Evolutionary conservation across 2,797 vertebrate species (phyloP).

Genomic region (Muraenolepis orangiensis): DNA sequence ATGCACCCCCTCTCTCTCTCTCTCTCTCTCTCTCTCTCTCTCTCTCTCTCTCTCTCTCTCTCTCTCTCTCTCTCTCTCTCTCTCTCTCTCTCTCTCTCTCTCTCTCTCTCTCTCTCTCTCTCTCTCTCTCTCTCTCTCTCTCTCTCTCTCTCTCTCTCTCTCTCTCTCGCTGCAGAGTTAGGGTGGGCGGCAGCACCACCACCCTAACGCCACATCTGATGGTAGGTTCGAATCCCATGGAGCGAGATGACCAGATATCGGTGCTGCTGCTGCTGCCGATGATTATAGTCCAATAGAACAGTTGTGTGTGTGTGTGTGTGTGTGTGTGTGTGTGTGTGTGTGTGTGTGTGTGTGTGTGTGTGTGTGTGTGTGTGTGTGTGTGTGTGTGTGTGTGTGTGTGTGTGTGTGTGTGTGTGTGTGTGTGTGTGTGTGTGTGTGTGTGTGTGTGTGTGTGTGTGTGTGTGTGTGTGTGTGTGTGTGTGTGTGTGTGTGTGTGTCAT

Average conservation of each 20-base stretch:
- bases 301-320: not conserved
- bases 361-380: too few species aligned
- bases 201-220: too few species aligned
- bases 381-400: not conserved
- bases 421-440: not conserved
- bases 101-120: too few species aligned
- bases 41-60: conserved; percentile 40
- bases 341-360: not conserved
- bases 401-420: too few species aligned
- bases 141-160: too few species aligned
- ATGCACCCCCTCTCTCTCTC: conserved; percentile 47
- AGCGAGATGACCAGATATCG: conserved; percentile 46
- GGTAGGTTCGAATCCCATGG: conserved; percentile 74
- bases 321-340: too few species aligned
- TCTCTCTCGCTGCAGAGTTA: conserved; percentile 76
- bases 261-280: too few species aligned
- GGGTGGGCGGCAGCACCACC: conserved; percentile 80
- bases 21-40: conserved; percentile 56
- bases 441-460: not conserved
- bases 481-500: not conserved
- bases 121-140: conserved; percentile 52
- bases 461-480: not conserved
- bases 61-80: conserved; percentile 41
- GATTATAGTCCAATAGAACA: too few species aligned
- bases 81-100: conserved; percentile 44